Percentiles rank a stretch among this genome's conserved stretches.
phyloP scores from a whole-genome alignment of 1,140 invertebrate species.

The Homalodisca vitripennis region DNA sequence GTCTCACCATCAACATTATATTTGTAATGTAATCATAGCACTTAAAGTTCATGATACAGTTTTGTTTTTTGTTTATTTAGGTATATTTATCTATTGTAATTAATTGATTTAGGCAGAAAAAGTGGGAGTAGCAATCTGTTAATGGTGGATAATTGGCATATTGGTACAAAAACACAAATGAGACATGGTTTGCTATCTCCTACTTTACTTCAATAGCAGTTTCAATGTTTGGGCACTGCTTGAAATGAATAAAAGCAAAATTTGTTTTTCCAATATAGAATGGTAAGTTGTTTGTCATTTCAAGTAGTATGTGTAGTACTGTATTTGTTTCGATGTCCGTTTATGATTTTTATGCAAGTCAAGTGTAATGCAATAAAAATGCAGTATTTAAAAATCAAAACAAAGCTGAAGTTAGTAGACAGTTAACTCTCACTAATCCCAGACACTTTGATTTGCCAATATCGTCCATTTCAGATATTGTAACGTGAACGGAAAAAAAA shows the following conservation, averaged over 20 bases:
- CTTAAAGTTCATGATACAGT: neutral
- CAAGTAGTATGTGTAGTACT: conserved; percentile 13
- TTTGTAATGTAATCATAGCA: conserved; percentile 19
- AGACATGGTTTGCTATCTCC: neutral
- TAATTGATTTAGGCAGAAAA: neutral
- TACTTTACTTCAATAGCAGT: conserved; percentile 16
- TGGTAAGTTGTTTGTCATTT: neutral
- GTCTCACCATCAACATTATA: neutral
- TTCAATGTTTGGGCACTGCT: neutral
- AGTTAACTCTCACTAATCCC: too few species aligned
- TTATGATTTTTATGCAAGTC: too few species aligned
- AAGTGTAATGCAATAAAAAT: too few species aligned
- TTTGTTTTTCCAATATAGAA: neutral
- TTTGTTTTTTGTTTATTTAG: conserved; percentile 8
- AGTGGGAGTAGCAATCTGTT: neutral
- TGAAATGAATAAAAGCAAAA: neutral
- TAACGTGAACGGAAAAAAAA: too few species aligned
- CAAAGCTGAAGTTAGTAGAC: too few species aligned
- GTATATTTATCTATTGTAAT: neutral
- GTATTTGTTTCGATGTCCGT: neutral
- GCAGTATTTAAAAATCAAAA: too few species aligned
- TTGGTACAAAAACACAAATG: neutral
- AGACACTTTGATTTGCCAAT: too few species aligned
- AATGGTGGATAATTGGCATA: neutral
- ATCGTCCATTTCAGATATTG: too few species aligned